Conservation (phyloP, 2,113 vertebrate species). For the Tragelaphus scriptus region DNA sequence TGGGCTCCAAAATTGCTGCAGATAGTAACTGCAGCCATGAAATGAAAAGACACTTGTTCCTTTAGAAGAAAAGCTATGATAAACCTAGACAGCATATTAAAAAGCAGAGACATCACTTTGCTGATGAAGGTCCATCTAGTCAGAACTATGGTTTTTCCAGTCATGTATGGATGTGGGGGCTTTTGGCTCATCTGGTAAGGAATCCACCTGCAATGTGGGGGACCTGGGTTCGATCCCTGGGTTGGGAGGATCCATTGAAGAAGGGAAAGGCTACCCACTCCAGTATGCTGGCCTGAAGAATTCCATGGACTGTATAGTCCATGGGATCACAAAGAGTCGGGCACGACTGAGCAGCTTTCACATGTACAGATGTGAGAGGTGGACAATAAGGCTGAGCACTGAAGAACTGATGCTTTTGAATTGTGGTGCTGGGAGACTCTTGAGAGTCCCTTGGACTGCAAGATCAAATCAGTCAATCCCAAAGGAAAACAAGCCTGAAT, state of each 20-base stretch:
- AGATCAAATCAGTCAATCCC: neutral
- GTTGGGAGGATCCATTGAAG: neutral
- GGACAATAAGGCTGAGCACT: neutral
- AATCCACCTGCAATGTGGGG: neutral
- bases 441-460: neutral
- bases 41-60: neutral
- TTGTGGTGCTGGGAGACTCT: neutral
- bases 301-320: neutral
- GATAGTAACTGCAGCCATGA: neutral
- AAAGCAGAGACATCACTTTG: neutral
- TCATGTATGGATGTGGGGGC: neutral
- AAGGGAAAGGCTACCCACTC: neutral
- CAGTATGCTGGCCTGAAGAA: neutral
- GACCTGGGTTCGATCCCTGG: neutral
- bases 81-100: neutral
- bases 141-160: neutral
- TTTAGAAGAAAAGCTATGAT: neutral
- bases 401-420: neutral
- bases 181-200: neutral
- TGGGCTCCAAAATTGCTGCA: neutral
- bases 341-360: neutral
- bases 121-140: neutral
- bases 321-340: fast-evolving
- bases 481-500: neutral
- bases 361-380: neutral